Evolutionary conservation across 2,113 vertebrate genomes (phyloP).

Genomic region (Saiga tatarica): DNA sequence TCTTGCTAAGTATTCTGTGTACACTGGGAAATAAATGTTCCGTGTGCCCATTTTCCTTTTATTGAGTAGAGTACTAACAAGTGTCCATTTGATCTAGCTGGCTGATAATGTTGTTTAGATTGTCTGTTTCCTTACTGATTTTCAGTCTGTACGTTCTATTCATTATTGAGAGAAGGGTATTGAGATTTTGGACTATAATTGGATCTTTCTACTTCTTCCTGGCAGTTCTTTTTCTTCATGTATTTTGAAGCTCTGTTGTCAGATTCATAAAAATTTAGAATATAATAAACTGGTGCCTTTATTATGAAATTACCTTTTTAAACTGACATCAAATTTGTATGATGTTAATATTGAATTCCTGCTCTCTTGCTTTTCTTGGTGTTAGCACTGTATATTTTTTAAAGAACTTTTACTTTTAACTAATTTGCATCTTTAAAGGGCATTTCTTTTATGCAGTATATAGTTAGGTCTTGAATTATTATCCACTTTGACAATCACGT

Average conservation of each 20-base stretch:
- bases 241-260: neutral
- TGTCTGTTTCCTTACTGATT: neutral
- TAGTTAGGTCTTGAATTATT: neutral
- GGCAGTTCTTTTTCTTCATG: neutral
- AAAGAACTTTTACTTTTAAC: neutral
- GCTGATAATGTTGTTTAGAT: neutral
- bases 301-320: neutral
- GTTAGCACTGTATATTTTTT: neutral
- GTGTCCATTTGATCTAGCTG: neutral
- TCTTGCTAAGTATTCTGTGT: neutral
- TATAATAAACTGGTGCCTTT: neutral
- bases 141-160: neutral
- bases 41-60: neutral
- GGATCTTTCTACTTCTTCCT: neutral
- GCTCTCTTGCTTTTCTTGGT: neutral
- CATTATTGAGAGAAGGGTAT: neutral
- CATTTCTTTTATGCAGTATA: neutral
- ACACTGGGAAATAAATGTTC: neutral
- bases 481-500: neutral
- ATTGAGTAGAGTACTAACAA: neutral
- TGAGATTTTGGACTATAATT: neutral
- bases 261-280: neutral
- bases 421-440: neutral
- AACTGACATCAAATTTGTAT: neutral
- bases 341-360: neutral